Conservation (phyloP, 2,113 vertebrate genomes). For the Ageneiosus marmoratus region DNA sequence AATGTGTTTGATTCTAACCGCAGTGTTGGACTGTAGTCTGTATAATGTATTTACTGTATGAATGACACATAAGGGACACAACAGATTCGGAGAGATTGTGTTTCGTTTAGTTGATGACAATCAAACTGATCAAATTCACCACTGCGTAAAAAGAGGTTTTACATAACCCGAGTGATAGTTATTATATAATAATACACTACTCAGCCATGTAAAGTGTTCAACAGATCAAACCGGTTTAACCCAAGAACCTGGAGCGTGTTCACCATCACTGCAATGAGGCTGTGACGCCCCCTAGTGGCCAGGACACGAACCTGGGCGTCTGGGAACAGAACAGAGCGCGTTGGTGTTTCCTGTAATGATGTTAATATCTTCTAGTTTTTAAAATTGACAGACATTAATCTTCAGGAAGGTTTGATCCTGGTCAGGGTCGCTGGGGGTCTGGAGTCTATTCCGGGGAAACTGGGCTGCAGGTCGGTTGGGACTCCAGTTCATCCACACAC, state of each 20-base stretch:
- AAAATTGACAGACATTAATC: background rate
- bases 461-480: background rate
- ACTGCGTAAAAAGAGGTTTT: background rate
- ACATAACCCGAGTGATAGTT: background rate
- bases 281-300: slow-evolving; percentile 10
- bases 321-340: background rate
- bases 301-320: background rate
- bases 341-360: background rate
- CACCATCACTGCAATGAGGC: background rate
- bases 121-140: background rate
- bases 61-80: background rate
- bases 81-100: background rate
- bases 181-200: background rate
- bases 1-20: background rate
- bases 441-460: background rate
- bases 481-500: background rate
- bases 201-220: background rate
- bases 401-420: background rate
- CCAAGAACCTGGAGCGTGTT: background rate
- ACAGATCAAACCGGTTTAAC: background rate
- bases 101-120: background rate
- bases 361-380: background rate
- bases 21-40: background rate
- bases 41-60: background rate
- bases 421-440: background rate